Evolutionary conservation across 2,797 vertebrate genomes (phyloP).

Genomic region (Peromyscus melanophrys): DNA sequence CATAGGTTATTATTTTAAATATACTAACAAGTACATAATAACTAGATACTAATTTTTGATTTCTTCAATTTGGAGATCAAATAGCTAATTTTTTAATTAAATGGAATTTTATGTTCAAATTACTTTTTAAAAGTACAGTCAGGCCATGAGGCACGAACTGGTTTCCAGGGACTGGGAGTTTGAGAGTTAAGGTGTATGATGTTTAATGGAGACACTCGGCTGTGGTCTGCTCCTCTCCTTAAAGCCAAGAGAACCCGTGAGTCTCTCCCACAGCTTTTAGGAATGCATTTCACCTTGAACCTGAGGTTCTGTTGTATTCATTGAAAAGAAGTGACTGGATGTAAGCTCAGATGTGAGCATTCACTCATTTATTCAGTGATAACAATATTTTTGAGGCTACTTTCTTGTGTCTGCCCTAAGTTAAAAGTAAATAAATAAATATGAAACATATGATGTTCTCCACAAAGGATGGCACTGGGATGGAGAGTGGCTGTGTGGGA

Average conservation of each 20-base stretch:
- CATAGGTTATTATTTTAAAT: not conserved
- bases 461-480: not conserved
- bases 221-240: not conserved
- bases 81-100: constrained; percentile 40
- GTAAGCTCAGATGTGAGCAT: not conserved
- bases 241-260: not conserved
- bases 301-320: constrained; percentile 55
- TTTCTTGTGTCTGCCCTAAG: not conserved
- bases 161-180: not conserved
- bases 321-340: constrained; percentile 40
- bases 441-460: not conserved
- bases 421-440: not conserved
- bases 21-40: not conserved
- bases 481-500: not conserved
- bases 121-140: not conserved
- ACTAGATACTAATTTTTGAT: constrained; percentile 4
- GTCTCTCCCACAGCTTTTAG: not conserved
- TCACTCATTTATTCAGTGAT: not conserved
- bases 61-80: constrained; percentile 46
- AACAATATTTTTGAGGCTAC: constrained; percentile 50
- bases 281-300: constrained; percentile 15
- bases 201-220: not conserved
- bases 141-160: not conserved
- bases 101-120: constrained; percentile 56
- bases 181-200: not conserved